Base-by-base conservation (phyloP, 2,888 invertebrate genomes). In the Ceramica pisi region DNA sequence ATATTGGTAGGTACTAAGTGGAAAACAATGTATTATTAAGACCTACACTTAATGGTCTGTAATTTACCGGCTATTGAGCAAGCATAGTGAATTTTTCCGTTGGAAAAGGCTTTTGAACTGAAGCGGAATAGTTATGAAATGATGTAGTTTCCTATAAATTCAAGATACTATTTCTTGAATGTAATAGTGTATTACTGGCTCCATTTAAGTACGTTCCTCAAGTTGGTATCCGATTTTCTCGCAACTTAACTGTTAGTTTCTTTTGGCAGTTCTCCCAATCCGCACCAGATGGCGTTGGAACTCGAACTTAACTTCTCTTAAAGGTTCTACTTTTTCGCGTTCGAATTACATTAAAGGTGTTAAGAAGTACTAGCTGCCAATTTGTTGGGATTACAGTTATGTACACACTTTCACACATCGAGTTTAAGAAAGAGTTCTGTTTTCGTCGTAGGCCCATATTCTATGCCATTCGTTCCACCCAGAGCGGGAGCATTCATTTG, bases 231-330 rank as follows among this genome's bases (percentile, higher is more conserved):
- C 74, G 70, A 75, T 84, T 86, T 86, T 71, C 72, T 78, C 73
- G 56, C 77, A 86, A 78, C 77, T 86, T 81, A 76, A 75, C 73
- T 56, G 74, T 81, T 75, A 81, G 73, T 85, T 92, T 88, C 86
- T 89, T 92, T 92, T 94, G 94, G 92, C 94, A 91, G 87, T 86
- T 85, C 87, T 92, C 93, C 92, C 91, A 91, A 91, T 92, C 88
- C 90, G 87, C 86, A 88, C 90, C 93, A 93, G 93, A 91, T 94
- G 92, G 89, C 89, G 90, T 89, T 90, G 85, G 85, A 91, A 91
- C 88, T 89, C 81, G 82, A 66, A 81, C 83, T 71, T 82, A 91
- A 91, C 82, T 92, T 89, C 78, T 81, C 78, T 86, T 87, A 88
- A 88, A 91, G 89, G 76, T 77, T 74, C 72, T 84, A 76, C 72